Evolutionary conservation across 2,888 invertebrate species (phyloP).

Genomic region (Syrphus vitripennis): DNA sequence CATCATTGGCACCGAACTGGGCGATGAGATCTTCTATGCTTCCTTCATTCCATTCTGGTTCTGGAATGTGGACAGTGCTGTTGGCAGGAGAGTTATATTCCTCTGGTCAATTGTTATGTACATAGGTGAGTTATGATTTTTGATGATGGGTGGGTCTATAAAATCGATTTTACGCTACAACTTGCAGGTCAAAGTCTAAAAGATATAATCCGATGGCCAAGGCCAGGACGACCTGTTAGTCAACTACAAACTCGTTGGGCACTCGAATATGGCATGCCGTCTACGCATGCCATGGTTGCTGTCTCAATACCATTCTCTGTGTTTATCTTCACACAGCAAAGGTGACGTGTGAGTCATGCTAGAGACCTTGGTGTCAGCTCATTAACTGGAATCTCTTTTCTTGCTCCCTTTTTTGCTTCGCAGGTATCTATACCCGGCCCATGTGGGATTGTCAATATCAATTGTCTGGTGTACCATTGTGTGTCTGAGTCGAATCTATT

Average conservation of each 20-base stretch:
- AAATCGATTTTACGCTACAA: background rate
- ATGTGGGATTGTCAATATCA: conserved; percentile 84
- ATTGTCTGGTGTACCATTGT: conserved; percentile 88
- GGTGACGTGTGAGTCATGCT: conserved; percentile 59
- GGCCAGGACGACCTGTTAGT: conserved; percentile 92
- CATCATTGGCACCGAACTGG: conserved; percentile 91
- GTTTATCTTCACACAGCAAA: conserved; percentile 88
- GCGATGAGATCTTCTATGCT: conserved; percentile 95
- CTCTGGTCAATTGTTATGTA: conserved; percentile 93
- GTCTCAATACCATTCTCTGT: conserved; percentile 94
- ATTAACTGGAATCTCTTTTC: background rate
- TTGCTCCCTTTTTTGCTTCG: background rate
- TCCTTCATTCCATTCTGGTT: conserved; percentile 96
- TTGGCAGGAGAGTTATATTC: conserved; percentile 90
- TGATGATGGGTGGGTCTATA: background rate
- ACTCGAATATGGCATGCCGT: conserved; percentile 96
- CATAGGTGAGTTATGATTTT: conserved; percentile 83
- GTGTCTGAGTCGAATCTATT: conserved; percentile 92
- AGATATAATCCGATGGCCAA: conserved; percentile 92
- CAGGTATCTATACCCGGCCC: conserved; percentile 88
- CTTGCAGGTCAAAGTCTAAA: conserved; percentile 91
- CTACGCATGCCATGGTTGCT: conserved; percentile 96
- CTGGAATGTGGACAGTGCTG: conserved; percentile 95
- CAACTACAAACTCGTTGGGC: conserved; percentile 94
- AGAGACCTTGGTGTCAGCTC: background rate